phyloP scores from a whole-genome alignment of 2,888 invertebrate species.

The Eulithis testata region DNA sequence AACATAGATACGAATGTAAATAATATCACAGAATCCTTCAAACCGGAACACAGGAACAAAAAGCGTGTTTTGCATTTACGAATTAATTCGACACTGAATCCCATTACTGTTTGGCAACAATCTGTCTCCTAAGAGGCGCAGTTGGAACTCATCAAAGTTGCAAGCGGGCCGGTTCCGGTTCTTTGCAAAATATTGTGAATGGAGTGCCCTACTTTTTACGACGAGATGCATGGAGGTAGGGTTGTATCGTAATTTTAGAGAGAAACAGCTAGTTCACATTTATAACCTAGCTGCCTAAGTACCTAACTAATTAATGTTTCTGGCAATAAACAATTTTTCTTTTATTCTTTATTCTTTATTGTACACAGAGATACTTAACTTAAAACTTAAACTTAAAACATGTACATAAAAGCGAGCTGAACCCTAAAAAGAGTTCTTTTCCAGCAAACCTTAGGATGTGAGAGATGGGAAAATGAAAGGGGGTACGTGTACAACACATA shows the following conservation, averaged over 20 bases:
- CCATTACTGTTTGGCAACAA: constrained; percentile 37
- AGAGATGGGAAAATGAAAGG: no score
- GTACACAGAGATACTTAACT: no score
- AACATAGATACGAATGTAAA: not conserved
- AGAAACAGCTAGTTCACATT: constrained; percentile 11
- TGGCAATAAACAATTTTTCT: no score
- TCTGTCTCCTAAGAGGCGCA: constrained; percentile 30
- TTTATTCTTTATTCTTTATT: no score
- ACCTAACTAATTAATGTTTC: no score
- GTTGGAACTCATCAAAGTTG: constrained; percentile 49
- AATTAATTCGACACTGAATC: constrained; percentile 34
- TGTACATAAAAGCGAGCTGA: no score
- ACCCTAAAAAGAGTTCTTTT: no score
- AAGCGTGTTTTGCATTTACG: constrained; percentile 24
- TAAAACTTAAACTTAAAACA: no score
- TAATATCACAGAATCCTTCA: not conserved
- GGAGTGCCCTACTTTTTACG: constrained; percentile 47
- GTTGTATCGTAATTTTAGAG: constrained; percentile 16
- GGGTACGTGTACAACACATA: no score
- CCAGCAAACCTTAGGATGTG: no score
- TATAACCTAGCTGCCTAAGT: constrained; percentile 3
- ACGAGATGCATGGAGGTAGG: constrained; percentile 21
- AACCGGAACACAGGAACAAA: constrained; percentile 3
- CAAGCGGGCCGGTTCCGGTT: constrained; percentile 41
- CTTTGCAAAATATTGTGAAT: constrained; percentile 49